These are phyloP conservation scores for Oryctes rhinoceros DNA, from an alignment of 1,140 invertebrate genomes.

Conservation along the genomic window DNA sequence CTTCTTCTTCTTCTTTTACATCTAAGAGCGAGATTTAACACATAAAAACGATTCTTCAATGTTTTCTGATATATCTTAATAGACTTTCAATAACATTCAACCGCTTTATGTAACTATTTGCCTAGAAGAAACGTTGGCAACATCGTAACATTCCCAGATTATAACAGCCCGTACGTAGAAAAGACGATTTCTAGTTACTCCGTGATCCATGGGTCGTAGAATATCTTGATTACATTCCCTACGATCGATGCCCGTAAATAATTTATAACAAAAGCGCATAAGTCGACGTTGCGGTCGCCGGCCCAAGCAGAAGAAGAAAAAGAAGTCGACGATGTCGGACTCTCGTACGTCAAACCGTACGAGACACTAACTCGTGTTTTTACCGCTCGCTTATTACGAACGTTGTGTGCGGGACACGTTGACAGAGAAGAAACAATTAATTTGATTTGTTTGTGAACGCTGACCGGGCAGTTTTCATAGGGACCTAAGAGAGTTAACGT, in stretches of 20 bases:
- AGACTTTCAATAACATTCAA: too few species aligned
- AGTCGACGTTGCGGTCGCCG: neutral
- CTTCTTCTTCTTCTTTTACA: too few species aligned
- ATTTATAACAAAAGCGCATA: slow-evolving; percentile 26
- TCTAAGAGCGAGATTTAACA: too few species aligned
- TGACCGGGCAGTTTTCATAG: slow-evolving; percentile 19
- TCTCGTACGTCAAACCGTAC: slow-evolving; percentile 20
- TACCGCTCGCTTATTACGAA: slow-evolving; percentile 27
- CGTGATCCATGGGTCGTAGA: neutral
- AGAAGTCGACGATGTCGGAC: slow-evolving; percentile 13
- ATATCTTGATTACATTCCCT: neutral
- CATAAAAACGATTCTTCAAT: too few species aligned
- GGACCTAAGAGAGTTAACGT: slow-evolving; percentile 11
- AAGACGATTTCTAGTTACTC: too few species aligned
- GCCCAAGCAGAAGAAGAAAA: neutral
- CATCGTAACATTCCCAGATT: too few species aligned
- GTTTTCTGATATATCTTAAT: too few species aligned
- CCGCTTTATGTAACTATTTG: too few species aligned
- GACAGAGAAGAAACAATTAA: slow-evolving; percentile 33
- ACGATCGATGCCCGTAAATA: slow-evolving; percentile 9
- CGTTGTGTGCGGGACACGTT: slow-evolving; percentile 28
- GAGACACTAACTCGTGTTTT: slow-evolving; percentile 35
- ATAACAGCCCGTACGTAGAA: too few species aligned
- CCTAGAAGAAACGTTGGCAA: too few species aligned
- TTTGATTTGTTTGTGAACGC: slow-evolving; percentile 35